Base-by-base conservation (phyloP, 2,113 vertebrate genomes). In the Bufo bufo region DNA sequence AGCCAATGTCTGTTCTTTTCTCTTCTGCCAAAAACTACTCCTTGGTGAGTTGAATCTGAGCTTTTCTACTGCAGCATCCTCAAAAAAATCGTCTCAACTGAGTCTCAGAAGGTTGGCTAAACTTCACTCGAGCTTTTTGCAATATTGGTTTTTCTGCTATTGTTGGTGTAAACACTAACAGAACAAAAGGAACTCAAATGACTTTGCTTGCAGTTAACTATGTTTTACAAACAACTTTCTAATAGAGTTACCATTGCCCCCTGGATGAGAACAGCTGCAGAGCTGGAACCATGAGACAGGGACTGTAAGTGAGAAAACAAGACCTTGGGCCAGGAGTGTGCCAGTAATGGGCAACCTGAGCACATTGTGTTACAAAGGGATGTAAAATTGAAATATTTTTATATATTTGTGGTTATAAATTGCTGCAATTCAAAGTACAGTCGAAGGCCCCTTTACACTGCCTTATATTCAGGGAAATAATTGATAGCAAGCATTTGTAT, bases 41-140 rank as follows among this genome's bases (percentile, higher is more conserved):
- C 87, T 87, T 66, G 80, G 80, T 84, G 81, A 88, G 87, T 84
- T 84, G 23, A 61, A 88, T 88, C 65, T 87, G 71, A 74, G 81
- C 45, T 77, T 84, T 88, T 83, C 79, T 49, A 49, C 77, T 75
- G 80, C 87, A 83, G 59, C 23, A 77, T 75, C 80, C 71, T 75
- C 69, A 88, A 84, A 83, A 71, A 66, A 77, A 83, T 16, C 20
- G 56, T 66, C 81, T 83, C 65, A 87, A 49, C 65, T 81, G 49
- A 80, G 79, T 17, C 80, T 82, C 47, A 63, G 65, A 77, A 82
- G 80, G 58, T 84, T 88, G 87, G 87, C 80, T 9, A 69, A 88
- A 77, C 87, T 83, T 88, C 69, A 83, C 54, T 82, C 77, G 61
- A 54, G 59, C 20, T 54, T 69, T 75, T 86, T 54, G 77, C 77